Percentiles rank a stretch among this genome's conserved stretches.
These are phyloP conservation scores for Steinernema carpocapsae DNA, from an alignment of 2,888 invertebrate species.

Conservation along the genomic window DNA sequence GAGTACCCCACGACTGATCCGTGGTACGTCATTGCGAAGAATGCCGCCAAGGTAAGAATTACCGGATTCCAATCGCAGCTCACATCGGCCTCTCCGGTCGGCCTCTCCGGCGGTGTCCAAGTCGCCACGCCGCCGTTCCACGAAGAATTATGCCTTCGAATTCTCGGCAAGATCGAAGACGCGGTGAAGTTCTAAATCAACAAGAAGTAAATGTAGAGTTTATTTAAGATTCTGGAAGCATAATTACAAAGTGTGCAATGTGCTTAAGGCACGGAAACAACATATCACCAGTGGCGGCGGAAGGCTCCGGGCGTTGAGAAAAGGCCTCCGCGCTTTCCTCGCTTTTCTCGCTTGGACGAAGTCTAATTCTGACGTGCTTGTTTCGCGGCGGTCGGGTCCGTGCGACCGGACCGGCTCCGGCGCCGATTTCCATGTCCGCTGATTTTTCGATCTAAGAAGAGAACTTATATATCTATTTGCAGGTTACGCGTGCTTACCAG, in stretches of 20 bases:
- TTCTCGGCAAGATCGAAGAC: slow-evolving; percentile 57
- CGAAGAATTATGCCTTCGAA: slow-evolving; percentile 56
- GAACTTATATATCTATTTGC: neutral
- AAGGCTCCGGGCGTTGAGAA: neutral
- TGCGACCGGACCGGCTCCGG: neutral
- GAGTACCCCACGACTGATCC: slow-evolving; percentile 55
- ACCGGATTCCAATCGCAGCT: no score
- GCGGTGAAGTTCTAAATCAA: no score
- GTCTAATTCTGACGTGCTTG: neutral
- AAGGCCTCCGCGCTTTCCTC: neutral
- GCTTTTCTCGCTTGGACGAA: neutral
- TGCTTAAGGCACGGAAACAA: no score
- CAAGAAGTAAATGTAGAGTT: no score
- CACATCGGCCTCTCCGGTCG: no score
- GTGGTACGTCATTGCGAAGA: slow-evolving; percentile 53
- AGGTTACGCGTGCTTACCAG: neutral
- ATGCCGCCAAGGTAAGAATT: slow-evolving; percentile 49
- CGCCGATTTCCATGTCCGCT: neutral
- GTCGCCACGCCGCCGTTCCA: slow-evolving; percentile 60
- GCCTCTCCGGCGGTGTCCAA: slow-evolving; percentile 62
- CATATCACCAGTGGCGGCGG: no score
- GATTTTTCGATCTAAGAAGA: slow-evolving; percentile 9
- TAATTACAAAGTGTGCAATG: no score
- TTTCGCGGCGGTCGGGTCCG: neutral
- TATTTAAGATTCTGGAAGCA: no score